Conservation (phyloP, 2,113 vertebrate species). For the Phrynosoma blainvillii region DNA sequence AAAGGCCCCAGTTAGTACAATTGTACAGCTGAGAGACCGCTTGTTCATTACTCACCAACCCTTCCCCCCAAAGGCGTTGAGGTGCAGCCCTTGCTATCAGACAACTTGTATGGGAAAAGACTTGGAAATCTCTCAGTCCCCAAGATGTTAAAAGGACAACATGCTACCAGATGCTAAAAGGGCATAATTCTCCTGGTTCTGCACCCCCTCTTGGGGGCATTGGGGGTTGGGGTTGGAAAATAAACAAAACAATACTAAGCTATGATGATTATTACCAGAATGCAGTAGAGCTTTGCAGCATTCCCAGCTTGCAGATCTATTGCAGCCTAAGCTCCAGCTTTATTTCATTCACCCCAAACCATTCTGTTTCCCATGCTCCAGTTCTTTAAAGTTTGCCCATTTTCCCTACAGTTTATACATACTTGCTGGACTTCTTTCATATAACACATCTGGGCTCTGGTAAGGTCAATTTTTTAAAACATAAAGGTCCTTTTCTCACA, state of each 20-base stretch:
- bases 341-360: conserved; percentile 24
- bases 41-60: conserved; percentile 8
- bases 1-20: conserved; percentile 48
- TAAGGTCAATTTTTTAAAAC: conserved; percentile 24
- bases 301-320: not conserved
- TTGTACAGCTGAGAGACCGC: conserved; percentile 48
- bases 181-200: conserved; percentile 19
- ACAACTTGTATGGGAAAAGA: not conserved
- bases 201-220: too few species aligned
- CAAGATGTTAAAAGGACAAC: conserved; percentile 6
- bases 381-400: conserved; percentile 33
- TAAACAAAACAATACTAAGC: conserved; percentile 31
- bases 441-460: conserved; percentile 26
- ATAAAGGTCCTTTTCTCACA: conserved; percentile 8
- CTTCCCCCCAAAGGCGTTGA: not conserved
- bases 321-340: not conserved
- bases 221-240: not conserved
- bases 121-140: not conserved
- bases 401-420: not conserved
- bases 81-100: rapidly evolving
- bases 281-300: not conserved
- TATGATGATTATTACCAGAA: conserved; percentile 53
- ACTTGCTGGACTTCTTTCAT: conserved; percentile 10
- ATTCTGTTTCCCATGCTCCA: conserved; percentile 23
- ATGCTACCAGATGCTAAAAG: conserved; percentile 37